Evolutionary conservation across 2,113 vertebrate genomes (phyloP).

Genomic region (Semnornis frantzii): DNA sequence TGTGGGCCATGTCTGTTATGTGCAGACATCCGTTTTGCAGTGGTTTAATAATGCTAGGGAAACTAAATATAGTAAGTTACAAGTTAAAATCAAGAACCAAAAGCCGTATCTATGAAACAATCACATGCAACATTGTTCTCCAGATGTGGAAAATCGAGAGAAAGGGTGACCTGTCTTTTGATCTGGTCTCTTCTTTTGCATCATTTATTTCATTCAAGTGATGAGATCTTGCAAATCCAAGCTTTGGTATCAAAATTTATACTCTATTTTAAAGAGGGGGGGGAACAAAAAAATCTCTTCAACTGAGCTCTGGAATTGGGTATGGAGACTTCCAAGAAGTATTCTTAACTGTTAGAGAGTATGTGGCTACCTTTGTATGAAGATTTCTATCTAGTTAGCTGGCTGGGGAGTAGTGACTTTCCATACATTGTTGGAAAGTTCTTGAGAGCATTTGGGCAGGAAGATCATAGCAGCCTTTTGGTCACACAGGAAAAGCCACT

Average conservation of each 20-base stretch:
- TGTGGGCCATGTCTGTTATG: not conserved
- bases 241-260: not conserved
- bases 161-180: not conserved
- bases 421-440: not conserved
- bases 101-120: fast-evolving
- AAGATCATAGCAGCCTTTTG: not conserved
- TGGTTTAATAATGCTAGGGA: not conserved
- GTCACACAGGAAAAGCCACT: not conserved
- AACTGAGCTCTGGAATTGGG: not conserved
- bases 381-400: not conserved
- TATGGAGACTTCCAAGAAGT: not conserved
- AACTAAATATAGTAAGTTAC: not conserved
- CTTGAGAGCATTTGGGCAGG: not conserved
- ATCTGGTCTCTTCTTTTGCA: not conserved
- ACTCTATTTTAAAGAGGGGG: not conserved
- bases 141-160: fast-evolving
- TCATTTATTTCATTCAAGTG: not conserved
- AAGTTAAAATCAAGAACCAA: not conserved
- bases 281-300: not conserved
- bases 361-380: not conserved
- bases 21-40: not conserved
- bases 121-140: not conserved
- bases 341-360: not conserved
- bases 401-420: not conserved
- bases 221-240: not conserved